Conservation (phyloP, 1,140 invertebrate species). For the Calosoma granatense region DNA sequence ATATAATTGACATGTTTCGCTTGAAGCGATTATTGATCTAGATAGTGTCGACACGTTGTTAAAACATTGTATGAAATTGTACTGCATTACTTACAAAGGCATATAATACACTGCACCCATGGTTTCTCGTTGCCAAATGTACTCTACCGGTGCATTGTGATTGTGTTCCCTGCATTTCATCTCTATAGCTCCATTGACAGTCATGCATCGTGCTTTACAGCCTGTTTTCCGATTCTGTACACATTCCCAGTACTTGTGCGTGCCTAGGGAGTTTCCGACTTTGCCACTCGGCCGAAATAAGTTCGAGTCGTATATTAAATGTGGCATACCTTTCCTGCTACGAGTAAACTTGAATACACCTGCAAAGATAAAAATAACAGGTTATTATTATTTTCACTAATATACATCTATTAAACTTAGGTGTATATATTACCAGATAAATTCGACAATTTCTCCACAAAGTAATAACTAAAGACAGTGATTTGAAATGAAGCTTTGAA, state of each 20-base stretch:
- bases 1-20: too few species aligned
- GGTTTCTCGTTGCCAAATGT: neutral
- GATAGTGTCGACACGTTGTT: too few species aligned
- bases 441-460: too few species aligned
- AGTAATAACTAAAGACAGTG: too few species aligned
- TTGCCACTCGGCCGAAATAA: constrained; percentile 15
- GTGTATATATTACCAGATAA: too few species aligned
- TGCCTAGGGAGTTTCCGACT: neutral
- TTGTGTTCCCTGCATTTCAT: constrained; percentile 11
- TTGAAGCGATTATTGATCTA: too few species aligned
- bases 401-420: too few species aligned
- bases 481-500: too few species aligned
- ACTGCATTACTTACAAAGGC: constrained; percentile 1
- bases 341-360: constrained; percentile 12
- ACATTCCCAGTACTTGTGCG: constrained; percentile 14
- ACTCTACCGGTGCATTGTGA: neutral
- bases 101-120: neutral
- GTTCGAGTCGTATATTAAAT: constrained; percentile 14
- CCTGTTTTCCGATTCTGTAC: constrained; percentile 15
- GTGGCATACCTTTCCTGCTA: constrained; percentile 14
- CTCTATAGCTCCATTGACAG: constrained; percentile 9
- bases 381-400: too few species aligned
- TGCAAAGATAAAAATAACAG: too few species aligned
- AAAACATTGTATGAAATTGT: too few species aligned
- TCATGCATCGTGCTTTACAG: constrained; percentile 10